Evolutionary conservation across 2,113 vertebrate species (phyloP).

Genomic region (Steatornis caripensis): DNA sequence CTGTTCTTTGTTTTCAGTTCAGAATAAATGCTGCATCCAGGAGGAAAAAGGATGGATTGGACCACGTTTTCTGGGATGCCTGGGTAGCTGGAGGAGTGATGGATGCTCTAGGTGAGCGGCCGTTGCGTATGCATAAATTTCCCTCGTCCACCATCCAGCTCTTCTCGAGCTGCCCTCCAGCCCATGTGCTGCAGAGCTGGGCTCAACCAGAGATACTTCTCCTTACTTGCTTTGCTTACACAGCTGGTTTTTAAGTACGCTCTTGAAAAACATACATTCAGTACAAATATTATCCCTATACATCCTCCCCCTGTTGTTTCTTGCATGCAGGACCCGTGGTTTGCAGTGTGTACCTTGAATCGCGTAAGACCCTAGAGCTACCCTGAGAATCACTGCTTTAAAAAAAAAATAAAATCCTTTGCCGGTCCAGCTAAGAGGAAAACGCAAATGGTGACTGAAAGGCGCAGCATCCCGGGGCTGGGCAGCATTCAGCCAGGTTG

Average conservation of each 20-base stretch:
- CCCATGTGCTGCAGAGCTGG: not conserved
- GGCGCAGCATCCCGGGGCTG: not conserved
- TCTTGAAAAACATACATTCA: not conserved
- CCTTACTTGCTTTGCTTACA: not conserved
- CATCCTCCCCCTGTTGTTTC: not conserved
- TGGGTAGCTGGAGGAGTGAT: not conserved
- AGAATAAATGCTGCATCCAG: not conserved
- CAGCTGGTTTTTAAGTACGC: not conserved
- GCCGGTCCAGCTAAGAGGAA: not conserved
- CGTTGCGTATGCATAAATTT: not conserved
- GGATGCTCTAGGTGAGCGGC: not conserved
- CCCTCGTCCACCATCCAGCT: not conserved
- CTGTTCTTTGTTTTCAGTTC: not conserved
- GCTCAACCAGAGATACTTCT: not conserved
- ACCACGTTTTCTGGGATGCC: not conserved
- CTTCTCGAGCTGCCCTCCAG: not conserved
- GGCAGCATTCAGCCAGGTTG: not conserved
- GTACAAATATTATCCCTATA: not conserved
- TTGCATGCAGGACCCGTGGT: not conserved
- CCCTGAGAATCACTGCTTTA: not conserved
- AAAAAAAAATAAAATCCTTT: not conserved
- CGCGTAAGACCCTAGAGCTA: rapidly evolving
- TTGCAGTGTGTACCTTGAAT: not conserved
- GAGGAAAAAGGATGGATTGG: not conserved
- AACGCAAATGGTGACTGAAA: not conserved